These are phyloP conservation scores for Dasypolia templi DNA, from an alignment of 2,888 invertebrate species.

Conservation along the genomic window DNA sequence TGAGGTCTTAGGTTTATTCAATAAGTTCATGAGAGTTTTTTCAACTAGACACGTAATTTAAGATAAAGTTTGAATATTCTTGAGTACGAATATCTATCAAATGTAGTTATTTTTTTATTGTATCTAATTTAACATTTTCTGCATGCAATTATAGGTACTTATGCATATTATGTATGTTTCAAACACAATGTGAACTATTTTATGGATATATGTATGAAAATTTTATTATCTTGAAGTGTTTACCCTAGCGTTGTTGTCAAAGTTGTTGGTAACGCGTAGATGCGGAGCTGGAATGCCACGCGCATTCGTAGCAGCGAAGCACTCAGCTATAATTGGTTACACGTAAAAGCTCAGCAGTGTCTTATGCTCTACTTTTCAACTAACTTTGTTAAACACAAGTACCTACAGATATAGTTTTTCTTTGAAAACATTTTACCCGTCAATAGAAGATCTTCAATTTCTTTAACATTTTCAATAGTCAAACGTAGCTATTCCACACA, in stretches of 20 bases:
- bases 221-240: not conserved
- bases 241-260: not conserved
- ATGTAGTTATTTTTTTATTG: not conserved
- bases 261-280: not conserved
- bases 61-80: not conserved
- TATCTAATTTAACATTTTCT: not conserved
- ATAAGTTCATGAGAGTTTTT: no score
- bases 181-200: no score
- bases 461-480: not conserved
- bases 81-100: no score
- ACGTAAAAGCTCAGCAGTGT: not conserved
- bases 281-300: constrained; percentile 4
- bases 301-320: constrained; percentile 13
- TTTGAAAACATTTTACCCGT: not conserved
- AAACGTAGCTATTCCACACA: constrained; percentile 41
- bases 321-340: not conserved
- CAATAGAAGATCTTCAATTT: not conserved
- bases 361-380: not conserved
- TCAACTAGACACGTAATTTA: not conserved
- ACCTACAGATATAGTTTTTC: not conserved
- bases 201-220: no score
- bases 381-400: not conserved
- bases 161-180: no score
- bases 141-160: no score
- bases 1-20: not conserved